Evolutionary conservation across 2,113 vertebrate genomes (phyloP), one percentile per base, ranked within the genome.

Genomic region (Orthonyx spaldingii): DNA sequence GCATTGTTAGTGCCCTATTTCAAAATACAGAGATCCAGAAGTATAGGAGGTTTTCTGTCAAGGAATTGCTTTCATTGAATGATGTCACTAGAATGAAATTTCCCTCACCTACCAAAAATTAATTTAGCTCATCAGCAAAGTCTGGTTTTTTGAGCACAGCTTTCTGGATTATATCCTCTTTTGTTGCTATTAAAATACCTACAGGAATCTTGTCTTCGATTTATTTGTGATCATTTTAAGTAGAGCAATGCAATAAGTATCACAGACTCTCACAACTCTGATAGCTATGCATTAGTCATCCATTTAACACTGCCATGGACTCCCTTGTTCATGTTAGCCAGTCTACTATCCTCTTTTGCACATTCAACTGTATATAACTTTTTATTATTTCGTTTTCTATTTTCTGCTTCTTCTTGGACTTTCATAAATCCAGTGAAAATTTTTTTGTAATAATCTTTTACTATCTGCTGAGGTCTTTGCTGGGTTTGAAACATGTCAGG

Each of bases 141-240:
- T 42, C 16, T 39, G 18, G 0, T 19, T 61, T 81, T 93, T 46
- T 42, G 9, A 35, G 22, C 0, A 0, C 27, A 65, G 4, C 7
- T 44, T 78, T 46, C 64, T 77, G 26, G 10, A 49, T 64, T 21
- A n/a, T 44, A 37, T n/a, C 6, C 5, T 55, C 28, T 39, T 84
- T 23, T 71, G 28, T 47, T 87, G 23, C 21, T 83, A 14, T 52
- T 84, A 60, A 72, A 93, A 84, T 49, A 4, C 41, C 10, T 70
- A 32, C 7, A 57, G 15, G 6, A 84, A 76, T 32, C 16, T 84
- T 65, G 11, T 22, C 30, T 71, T 63, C 71, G 53, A 79, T 66
- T 20, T 63, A 21, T 63, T 52, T 59, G 12, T 68, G 23, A 70
- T 66, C 3, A 21, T 16, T 66, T 74, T 65, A 49, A 63, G 37